A percentile compares a stretch with the other conserved stretches of the same genome.
These are phyloP conservation scores for Caenorhabditis japonica DNA, from an alignment of 2,888 invertebrate species.

Conservation along the genomic window DNA sequence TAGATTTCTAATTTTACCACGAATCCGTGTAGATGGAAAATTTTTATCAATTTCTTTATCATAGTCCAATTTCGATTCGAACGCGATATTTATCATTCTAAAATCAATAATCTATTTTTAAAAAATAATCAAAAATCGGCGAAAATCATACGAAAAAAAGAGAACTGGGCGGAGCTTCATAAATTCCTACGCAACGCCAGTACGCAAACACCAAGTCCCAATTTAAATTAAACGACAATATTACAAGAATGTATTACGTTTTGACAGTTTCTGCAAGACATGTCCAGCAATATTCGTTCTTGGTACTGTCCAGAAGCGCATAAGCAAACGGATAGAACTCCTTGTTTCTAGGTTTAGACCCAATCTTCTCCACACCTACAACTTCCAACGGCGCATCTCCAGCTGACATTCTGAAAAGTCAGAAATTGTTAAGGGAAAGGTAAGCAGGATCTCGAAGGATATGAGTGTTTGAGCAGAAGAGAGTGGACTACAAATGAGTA, in stretches of 20 bases:
- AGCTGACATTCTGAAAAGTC: constrained; percentile 24
- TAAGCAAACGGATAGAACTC: constrained; percentile 77
- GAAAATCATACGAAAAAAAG: too few relatives aligned
- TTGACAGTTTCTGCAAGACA: constrained; percentile 65
- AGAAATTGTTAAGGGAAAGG: constrained; percentile 23
- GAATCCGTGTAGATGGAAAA: too few relatives aligned
- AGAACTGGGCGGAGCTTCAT: too few relatives aligned
- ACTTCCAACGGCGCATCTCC: constrained; percentile 49
- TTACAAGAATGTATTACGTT: constrained; percentile 33
- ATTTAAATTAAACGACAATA: background rate
- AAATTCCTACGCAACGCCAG: too few relatives aligned
- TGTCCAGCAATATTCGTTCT: constrained; percentile 72
- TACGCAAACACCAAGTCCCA: too few relatives aligned
- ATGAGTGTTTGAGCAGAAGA: constrained; percentile 44
- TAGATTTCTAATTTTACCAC: too few relatives aligned
- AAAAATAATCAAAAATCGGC: too few relatives aligned
- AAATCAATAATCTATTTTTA: too few relatives aligned
- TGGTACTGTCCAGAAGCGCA: constrained; percentile 60
- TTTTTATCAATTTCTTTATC: too few relatives aligned
- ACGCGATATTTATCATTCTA: too few relatives aligned
- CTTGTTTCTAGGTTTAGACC: constrained; percentile 48
- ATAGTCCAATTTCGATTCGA: too few relatives aligned
- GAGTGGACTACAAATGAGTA: constrained; percentile 44
- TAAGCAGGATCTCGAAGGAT: constrained; percentile 26
- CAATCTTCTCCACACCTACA: constrained; percentile 54